phyloP scores from a whole-genome alignment of 1,140 invertebrate genomes.

The Drosophila athabasca region DNA sequence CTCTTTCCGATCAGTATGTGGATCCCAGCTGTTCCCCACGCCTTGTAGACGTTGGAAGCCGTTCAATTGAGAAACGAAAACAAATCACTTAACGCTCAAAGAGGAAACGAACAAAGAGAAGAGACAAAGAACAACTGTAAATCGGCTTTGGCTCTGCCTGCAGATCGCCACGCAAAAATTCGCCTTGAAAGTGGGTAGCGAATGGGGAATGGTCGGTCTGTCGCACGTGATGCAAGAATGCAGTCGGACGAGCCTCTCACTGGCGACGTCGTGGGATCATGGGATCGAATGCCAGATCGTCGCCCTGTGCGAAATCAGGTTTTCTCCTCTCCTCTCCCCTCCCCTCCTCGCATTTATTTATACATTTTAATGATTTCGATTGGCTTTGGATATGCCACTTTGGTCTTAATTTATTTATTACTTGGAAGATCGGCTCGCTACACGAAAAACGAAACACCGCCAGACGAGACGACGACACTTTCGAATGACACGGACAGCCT shows the following conservation, averaged over 20 bases:
- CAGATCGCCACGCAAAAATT: slow-evolving; percentile 2
- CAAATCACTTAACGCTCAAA: slow-evolving; percentile 64
- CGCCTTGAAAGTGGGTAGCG: slow-evolving; percentile 42
- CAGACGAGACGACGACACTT: no score
- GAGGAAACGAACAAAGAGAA: slow-evolving; percentile 7
- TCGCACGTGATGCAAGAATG: slow-evolving; percentile 69
- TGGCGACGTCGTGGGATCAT: neutral
- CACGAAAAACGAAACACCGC: no score
- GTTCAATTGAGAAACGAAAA: slow-evolving; percentile 59
- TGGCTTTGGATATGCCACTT: no score
- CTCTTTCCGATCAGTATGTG: no score
- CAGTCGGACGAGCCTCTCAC: slow-evolving; percentile 75
- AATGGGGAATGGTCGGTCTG: neutral
- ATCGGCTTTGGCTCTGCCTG: slow-evolving; percentile 1
- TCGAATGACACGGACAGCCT: neutral
- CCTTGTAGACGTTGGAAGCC: neutral
- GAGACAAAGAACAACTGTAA: slow-evolving; percentile 29
- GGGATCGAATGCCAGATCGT: slow-evolving; percentile 17
- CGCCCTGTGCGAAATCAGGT: slow-evolving; percentile 47
- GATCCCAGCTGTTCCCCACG: slow-evolving; percentile 9
- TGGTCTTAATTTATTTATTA: no score
- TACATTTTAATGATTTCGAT: slow-evolving; percentile 22
- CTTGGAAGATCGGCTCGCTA: no score
- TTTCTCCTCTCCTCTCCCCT: slow-evolving; percentile 15
- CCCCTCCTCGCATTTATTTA: slow-evolving; percentile 26